Conservation (phyloP, 1,140 invertebrate genomes). For the Anastrepha ludens region DNA sequence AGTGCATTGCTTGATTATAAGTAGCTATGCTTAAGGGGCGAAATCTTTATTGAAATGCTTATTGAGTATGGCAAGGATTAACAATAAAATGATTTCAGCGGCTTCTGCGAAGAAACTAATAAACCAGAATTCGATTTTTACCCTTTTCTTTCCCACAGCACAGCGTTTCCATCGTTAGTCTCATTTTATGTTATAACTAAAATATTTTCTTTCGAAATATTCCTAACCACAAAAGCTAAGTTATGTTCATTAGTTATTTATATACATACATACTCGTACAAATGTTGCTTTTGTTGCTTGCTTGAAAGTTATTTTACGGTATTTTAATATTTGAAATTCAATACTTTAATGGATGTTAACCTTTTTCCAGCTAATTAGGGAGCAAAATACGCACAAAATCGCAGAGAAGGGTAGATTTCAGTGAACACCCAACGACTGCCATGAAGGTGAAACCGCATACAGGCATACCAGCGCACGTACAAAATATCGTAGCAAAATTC, state of each 20-base stretch:
- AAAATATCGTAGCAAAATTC: background rate
- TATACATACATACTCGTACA: background rate
- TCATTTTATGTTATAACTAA: too few species aligned
- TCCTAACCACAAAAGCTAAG: too few species aligned
- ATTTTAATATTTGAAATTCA: conserved; percentile 55
- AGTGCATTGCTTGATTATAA: too few species aligned
- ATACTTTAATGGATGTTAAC: conserved; percentile 57
- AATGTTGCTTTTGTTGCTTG: background rate
- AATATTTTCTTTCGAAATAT: background rate
- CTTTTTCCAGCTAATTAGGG: conserved; percentile 54
- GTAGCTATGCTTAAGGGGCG: too few species aligned
- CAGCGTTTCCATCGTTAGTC: too few species aligned
- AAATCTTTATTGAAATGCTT: too few species aligned
- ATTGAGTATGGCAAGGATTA: too few species aligned
- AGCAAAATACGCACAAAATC: background rate
- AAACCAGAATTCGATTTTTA: too few species aligned
- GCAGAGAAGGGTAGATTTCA: conserved; percentile 2
- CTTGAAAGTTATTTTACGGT: background rate
- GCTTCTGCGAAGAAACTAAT: too few species aligned
- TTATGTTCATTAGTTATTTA: background rate
- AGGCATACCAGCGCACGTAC: background rate
- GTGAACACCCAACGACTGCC: background rate
- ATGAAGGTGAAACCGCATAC: background rate
- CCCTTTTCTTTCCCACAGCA: too few species aligned
- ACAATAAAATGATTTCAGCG: too few species aligned